These are phyloP conservation scores for Galeopsomyia nigrocyanea DNA, from an alignment of 2,888 invertebrate genomes.

Conservation along the genomic window DNA sequence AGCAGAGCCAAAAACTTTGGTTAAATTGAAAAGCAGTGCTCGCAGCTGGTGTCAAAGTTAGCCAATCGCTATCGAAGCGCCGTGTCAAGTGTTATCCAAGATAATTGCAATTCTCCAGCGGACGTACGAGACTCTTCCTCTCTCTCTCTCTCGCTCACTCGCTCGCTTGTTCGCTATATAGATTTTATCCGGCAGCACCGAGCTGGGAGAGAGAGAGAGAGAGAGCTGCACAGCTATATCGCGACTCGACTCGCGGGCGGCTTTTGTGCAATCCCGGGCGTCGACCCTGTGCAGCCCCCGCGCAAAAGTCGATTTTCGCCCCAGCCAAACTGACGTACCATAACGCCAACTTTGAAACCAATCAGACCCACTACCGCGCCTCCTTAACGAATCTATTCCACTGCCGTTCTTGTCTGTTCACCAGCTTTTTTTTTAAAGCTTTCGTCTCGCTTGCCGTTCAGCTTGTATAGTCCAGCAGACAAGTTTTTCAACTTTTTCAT, in stretches of 20 bases:
- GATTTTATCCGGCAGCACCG: neutral
- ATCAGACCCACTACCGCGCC: constrained; percentile 28
- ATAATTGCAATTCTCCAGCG: constrained; percentile 49
- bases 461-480: neutral
- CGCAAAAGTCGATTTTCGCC: neutral
- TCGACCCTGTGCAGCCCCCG: neutral
- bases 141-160: no score
- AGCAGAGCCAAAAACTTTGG: constrained; percentile 36
- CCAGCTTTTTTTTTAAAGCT: no score
- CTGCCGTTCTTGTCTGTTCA: no score
- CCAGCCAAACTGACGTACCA: constrained; percentile 1
- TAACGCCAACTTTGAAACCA: constrained; percentile 43
- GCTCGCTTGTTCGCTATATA: neutral
- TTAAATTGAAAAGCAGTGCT: constrained; percentile 46
- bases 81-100: constrained; percentile 47
- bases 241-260: neutral
- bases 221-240: no score
- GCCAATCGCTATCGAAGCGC: constrained; percentile 47
- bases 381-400: constrained; percentile 45
- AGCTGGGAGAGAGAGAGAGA: no score
- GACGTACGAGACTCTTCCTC: neutral
- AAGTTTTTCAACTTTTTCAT: no score
- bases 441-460: neutral
- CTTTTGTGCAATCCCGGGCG: neutral
- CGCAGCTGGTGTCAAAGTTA: constrained; percentile 43